Conservation (phyloP, 2,113 vertebrate species). For the Neoarius graeffei region DNA sequence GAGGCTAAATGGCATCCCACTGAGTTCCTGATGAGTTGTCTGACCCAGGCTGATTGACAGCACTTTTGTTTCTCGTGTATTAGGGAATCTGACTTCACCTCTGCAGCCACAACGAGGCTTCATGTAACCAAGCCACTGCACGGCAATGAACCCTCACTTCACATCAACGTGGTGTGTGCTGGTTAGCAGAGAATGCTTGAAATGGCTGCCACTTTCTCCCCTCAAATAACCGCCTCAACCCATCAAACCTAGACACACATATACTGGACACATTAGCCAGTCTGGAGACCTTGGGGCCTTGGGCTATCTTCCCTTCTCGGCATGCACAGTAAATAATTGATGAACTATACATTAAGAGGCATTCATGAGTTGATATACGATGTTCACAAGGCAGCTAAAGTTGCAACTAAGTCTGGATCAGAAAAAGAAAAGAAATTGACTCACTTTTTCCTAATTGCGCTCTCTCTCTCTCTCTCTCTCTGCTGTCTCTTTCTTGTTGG, state of each 20-base stretch:
- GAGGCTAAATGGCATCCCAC: constrained; percentile 54
- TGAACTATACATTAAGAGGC: constrained; percentile 75
- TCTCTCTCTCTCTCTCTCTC: constrained; percentile 27
- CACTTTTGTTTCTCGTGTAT: constrained; percentile 75
- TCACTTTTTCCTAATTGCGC: constrained; percentile 39
- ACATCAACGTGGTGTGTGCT: neutral
- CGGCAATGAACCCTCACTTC: constrained; percentile 61
- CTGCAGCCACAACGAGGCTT: constrained; percentile 64
- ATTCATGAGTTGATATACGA: constrained; percentile 62
- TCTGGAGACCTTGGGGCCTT: constrained; percentile 39
- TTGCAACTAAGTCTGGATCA: constrained; percentile 66
- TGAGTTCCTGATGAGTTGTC: constrained; percentile 47
- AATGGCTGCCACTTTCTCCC: constrained; percentile 46
- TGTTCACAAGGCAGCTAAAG: constrained; percentile 65
- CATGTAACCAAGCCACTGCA: constrained; percentile 65
- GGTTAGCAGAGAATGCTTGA: constrained; percentile 42
- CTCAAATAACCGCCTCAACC: constrained; percentile 7
- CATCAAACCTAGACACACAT: constrained; percentile 20
- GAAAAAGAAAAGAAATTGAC: constrained; percentile 67
- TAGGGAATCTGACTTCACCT: constrained; percentile 80
- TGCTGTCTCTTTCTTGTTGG: constrained; percentile 45
- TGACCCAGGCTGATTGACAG: constrained; percentile 69
- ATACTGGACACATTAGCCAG: constrained; percentile 29
- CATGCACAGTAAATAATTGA: constrained; percentile 68
- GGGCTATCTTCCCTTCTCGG: constrained; percentile 24